Evolutionary conservation across 2,797 vertebrate species (phyloP), one percentile per base, ranked within the genome.

Genomic region (Falco naumanni): DNA sequence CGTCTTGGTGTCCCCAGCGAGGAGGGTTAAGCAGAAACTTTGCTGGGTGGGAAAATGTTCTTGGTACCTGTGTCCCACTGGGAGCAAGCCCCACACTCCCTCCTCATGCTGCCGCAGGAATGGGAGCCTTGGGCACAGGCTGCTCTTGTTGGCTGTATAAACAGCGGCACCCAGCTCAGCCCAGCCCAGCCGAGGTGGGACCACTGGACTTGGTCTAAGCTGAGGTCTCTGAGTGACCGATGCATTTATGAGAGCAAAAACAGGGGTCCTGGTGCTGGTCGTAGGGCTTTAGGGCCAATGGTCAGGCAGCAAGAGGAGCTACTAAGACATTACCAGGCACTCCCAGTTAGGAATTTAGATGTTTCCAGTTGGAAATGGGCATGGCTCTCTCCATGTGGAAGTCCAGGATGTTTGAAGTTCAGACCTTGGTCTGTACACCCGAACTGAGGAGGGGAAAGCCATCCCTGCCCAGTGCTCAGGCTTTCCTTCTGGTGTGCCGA

Each of bases 91-190:
- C 41, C 8, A 19, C 0, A 8, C 17, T 20, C 31, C n/a, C 16
- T 2, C 61, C 12, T 24, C 0, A 1, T 0, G 8, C 28, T 28
- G 16, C 22, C 1, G 2, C 26, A 11, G 5, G 16, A 20, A 25
- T 4, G 18, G 1, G 6, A 50, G 16, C 37, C 15, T 48, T 25
- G 45, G 5, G 21, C 24, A 31, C 24, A 13, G 61, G 31, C 45
- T 72, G 31, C 10, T 29, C 75, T 41, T 34, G 37, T 59, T 2
- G 9, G 60, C n/a, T 54, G n/a, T 29, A 15, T 4, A 10, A 43
- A 47, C 8, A 25, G 29, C 5, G 7, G 41, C 63, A n/a, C n/a
- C 59, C 29, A 15, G 24, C 29, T 29, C 57, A 41, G 54, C 51
- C 37, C 45, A 16, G 29, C 57, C 20, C 31, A 31, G 34, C 26